Base-by-base conservation (phyloP, 2,113 vertebrate species). In the Sapayoa aenigma region DNA sequence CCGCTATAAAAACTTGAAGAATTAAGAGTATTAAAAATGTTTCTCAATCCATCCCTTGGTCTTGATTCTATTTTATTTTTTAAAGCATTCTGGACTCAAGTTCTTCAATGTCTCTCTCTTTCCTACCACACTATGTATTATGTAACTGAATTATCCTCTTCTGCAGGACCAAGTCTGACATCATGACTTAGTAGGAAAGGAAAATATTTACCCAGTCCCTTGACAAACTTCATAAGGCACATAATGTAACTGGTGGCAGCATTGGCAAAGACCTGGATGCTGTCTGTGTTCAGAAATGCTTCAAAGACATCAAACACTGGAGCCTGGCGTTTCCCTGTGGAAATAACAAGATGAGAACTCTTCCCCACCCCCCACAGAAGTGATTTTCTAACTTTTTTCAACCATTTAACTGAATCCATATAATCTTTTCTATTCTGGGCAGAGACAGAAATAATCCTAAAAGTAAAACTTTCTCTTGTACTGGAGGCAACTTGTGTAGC, bases 141-240 rank as follows among this genome's bases (percentile, higher is more conserved):
- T 12, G 21, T 39, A 89, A 77, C 12, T 27, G 27, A 82, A 74
- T 76, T 87, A 30, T 31, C 8, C 16, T 68, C 22, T 79, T 84
- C 30, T 60, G 42, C 11, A 50, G 63, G 11, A 69, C 52, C 28
- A 74, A 84, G 23, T 56, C 35, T 67, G 69, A 90, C 31, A 22
- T 8, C 10, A 55, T 47, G 9, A 39, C 31, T 84, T 94, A 68
- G 72, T 5, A 84, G 46, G 35, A 63, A 77, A 87, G 28, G 56
- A 90, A 89, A 47, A 60, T 35, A 87, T 97, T 93, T 96, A 99
- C 99, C 99, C 96, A 99, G 97, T 65, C 99, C 99, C 97, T 99
- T 99, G 93, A 99, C 98, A 95, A 99, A 99, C 97, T 99, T 99
- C 99, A 99, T 99, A 97, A 99, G 99, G 98, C 99, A 99, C 99